Conservation (phyloP, 2,797 vertebrate genomes). For the Chromis chromis region DNA sequence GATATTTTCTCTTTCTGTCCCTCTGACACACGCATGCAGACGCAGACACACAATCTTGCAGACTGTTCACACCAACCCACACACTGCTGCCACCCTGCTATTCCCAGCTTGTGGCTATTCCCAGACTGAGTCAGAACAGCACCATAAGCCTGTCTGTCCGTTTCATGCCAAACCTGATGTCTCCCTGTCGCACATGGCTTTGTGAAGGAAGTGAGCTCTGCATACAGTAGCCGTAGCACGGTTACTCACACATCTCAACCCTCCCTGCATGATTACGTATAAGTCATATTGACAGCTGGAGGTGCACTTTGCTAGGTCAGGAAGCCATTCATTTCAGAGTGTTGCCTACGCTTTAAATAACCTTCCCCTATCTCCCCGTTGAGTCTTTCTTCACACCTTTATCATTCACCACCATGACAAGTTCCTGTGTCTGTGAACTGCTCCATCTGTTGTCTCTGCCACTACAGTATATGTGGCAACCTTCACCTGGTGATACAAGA, state of each 20-base stretch:
- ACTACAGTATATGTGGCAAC: slow-evolving; percentile 57
- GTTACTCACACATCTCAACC: slow-evolving; percentile 13
- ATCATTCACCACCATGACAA: slow-evolving; percentile 65
- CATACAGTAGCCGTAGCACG: slow-evolving; percentile 34
- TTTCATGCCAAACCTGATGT: slow-evolving; percentile 76
- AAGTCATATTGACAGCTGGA: slow-evolving; percentile 62
- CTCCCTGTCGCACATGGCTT: slow-evolving; percentile 57
- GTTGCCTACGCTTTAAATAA: slow-evolving; percentile 70
- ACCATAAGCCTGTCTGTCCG: slow-evolving; percentile 74
- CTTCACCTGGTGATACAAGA: slow-evolving; percentile 48
- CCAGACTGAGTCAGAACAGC: slow-evolving; percentile 72
- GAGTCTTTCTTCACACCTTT: slow-evolving; percentile 75
- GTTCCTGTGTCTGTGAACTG: slow-evolving; percentile 67
- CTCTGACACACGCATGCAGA: slow-evolving; percentile 4
- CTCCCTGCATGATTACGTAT: slow-evolving; percentile 40
- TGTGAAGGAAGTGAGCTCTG: slow-evolving; percentile 30
- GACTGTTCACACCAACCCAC: slow-evolving; percentile 77
- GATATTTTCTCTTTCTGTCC: slow-evolving; percentile 27
- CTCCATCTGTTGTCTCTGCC: slow-evolving; percentile 79
- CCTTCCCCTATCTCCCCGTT: slow-evolving; percentile 59
- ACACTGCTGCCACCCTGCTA: slow-evolving; percentile 77
- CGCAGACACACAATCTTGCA: slow-evolving; percentile 53
- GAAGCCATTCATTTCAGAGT: slow-evolving; percentile 47
- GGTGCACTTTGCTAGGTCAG: slow-evolving; percentile 43
- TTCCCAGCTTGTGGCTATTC: slow-evolving; percentile 80